phyloP scores from a whole-genome alignment of 2,113 vertebrate species.

The Excalfactoria chinensis region DNA sequence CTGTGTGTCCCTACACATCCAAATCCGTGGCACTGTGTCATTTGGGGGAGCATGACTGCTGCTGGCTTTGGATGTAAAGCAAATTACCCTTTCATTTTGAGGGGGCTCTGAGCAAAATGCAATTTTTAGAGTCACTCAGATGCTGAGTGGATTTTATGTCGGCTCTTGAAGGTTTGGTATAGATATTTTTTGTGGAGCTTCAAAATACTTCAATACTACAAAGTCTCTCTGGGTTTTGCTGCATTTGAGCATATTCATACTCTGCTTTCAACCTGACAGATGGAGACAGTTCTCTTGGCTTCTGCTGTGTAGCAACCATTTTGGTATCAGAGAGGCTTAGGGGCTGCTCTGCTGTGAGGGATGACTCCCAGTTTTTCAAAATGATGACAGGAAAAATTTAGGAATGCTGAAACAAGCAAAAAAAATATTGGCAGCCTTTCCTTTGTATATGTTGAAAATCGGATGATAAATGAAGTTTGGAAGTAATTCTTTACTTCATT shows the following conservation, averaged over 20 bases:
- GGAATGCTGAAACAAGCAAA: constrained; percentile 10
- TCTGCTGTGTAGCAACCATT: background rate
- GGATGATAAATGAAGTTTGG: background rate
- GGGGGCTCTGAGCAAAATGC: background rate
- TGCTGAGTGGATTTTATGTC: background rate
- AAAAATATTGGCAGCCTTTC: background rate
- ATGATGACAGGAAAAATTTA: background rate
- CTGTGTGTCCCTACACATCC: rapidly evolving
- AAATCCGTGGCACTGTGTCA: background rate
- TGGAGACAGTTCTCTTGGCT: background rate
- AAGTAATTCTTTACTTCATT: background rate
- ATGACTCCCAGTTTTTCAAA: background rate
- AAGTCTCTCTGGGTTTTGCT: background rate
- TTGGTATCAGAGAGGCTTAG: background rate
- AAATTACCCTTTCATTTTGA: background rate
- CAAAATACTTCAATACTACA: background rate
- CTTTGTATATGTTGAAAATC: background rate
- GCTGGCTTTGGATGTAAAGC: background rate
- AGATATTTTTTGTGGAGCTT: background rate
- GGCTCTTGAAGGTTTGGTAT: background rate
- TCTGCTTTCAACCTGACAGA: background rate
- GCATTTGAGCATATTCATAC: background rate
- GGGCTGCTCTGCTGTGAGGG: background rate
- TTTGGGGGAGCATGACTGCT: background rate
- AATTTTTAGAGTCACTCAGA: background rate